Conservation (phyloP, 2,797 vertebrate species). For the Rhynchonycteris naso region DNA sequence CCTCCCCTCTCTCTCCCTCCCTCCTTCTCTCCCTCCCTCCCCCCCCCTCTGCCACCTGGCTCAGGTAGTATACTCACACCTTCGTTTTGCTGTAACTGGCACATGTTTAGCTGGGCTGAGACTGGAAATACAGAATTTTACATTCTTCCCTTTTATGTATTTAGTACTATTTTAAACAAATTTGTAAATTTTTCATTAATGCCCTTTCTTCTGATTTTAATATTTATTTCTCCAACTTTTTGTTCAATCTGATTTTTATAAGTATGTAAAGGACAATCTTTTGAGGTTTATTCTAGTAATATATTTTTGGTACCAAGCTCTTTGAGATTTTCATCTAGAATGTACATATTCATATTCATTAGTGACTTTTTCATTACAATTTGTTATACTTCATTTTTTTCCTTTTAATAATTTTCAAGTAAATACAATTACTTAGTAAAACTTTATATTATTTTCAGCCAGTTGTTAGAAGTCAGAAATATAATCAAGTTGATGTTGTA, state of each 20-base stretch:
- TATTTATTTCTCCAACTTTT: not conserved
- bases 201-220: not conserved
- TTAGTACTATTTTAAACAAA: not conserved
- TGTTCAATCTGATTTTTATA: constrained; percentile 4
- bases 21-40: too few species aligned
- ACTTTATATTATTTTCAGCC: not conserved
- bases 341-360: not conserved
- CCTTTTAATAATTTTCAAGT: not conserved
- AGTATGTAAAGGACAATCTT: not conserved
- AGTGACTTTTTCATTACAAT: not conserved
- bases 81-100: not conserved
- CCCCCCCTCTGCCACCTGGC: not conserved
- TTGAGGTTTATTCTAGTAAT: not conserved
- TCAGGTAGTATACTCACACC: too few species aligned
- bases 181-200: constrained; percentile 18
- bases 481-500: not conserved
- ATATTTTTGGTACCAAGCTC: not conserved
- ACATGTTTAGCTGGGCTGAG: not conserved
- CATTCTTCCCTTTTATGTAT: not conserved
- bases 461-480: constrained; percentile 15
- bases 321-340: constrained; percentile 32
- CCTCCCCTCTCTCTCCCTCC: accelerated
- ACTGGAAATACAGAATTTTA: not conserved
- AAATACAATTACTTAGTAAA: constrained; percentile 2
- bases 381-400: not conserved